Percentiles rank a stretch among this genome's conserved stretches.
Conservation (phyloP, 2,888 invertebrate species). For the Mesorhabditis sp. region DNA sequence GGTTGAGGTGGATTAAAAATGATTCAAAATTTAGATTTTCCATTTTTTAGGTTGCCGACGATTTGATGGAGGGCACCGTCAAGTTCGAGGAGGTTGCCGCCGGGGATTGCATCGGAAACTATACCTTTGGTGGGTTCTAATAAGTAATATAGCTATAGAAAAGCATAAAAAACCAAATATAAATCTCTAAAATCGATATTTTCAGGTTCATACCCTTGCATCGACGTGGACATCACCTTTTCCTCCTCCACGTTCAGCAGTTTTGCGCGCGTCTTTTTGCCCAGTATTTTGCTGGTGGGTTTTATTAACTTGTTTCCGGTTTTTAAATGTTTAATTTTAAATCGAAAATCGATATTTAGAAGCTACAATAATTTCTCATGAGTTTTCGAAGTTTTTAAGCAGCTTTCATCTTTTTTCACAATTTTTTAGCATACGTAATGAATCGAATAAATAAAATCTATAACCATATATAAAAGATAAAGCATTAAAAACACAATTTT, state of each 20-base stretch:
- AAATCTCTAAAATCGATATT: background rate
- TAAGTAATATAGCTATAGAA: too few relatives aligned
- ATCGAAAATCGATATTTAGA: too few relatives aligned
- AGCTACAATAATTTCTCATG: too few relatives aligned
- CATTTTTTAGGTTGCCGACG: constrained; percentile 29
- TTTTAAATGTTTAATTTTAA: too few relatives aligned
- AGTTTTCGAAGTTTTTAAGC: too few relatives aligned
- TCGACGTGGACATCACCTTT: constrained; percentile 50
- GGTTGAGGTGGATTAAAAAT: constrained; percentile 34
- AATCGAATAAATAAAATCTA: too few relatives aligned
- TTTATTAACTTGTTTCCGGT: background rate
- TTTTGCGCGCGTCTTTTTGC: constrained; percentile 42
- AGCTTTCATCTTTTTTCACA: background rate
- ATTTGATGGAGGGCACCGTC: constrained; percentile 37
- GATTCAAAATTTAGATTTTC: background rate
- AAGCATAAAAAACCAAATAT: background rate
- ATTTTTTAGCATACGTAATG: background rate
- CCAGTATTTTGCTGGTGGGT: constrained; percentile 36
- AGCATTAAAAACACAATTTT: background rate
- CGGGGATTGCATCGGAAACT: constrained; percentile 55
- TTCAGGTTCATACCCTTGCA: constrained; percentile 45
- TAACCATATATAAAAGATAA: background rate
- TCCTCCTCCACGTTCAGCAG: constrained; percentile 25
- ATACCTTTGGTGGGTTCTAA: constrained; percentile 38
- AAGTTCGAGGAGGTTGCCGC: constrained; percentile 40